Base-by-base conservation (phyloP, 2,113 vertebrate species). In the Miniopterus natalensis region DNA sequence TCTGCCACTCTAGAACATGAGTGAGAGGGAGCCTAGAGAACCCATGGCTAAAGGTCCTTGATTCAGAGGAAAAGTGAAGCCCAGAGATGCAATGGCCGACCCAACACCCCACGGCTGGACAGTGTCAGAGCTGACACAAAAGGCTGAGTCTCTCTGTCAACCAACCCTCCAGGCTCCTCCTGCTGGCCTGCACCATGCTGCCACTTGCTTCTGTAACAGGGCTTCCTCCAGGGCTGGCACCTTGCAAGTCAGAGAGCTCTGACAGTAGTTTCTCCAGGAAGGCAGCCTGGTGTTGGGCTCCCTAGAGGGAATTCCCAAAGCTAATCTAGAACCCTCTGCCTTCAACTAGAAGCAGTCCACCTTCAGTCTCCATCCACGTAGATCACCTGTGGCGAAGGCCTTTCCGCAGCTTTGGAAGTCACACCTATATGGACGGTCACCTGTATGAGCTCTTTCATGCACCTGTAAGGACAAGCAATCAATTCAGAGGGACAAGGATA, bases 401-500 rank as follows among this genome's bases (percentile, higher is more conserved):
- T 99, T 99, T 83, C 98, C 98, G 29, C 99, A 99, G 96, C 98
- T 97, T 63, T 98, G 97, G 78, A 99, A 98, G 73, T 98, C 98
- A 13, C 99, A 99, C 0, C 96, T 96, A 71, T 99, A 99, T 0
- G 99, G 99, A 36, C 98, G 96, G 94, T 99, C 98, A 18, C 98
- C 99, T 0, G 99, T 99, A 86, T 99, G 99, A 71, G 98, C 98
- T 68, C 98, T 98, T 92, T 99, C 98, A 1, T 99, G 99, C 12
- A 99, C 99, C 99, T 99, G 97, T 40, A 61, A 84, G 87, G 51
- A 96, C 27, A 92, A 92, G 70, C 55, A 81, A 59, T 23, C 55
- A 42, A 47, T 55, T 88, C 79, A 89, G 81, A 92, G 25, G 63
- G 18, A 57, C 15, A 21, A 83, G 55, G 63, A 45, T 5, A 31